Percentiles rank a stretch among this genome's conserved stretches.
Evolutionary conservation across 2,888 invertebrate species (phyloP).

Genomic region (Ganaspis brasiliensis): DNA sequence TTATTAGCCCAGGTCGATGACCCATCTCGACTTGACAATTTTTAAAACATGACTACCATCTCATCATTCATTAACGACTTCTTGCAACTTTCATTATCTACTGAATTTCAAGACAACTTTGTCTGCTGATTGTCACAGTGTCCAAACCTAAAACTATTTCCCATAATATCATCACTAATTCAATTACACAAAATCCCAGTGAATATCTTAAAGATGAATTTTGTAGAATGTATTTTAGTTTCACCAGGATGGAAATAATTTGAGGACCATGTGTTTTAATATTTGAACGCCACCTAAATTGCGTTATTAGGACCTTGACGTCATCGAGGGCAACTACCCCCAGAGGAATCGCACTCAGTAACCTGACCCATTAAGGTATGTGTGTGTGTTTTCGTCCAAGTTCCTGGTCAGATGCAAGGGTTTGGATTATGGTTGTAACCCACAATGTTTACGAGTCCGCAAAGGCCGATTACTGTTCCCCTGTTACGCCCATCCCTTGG

Average conservation of each 20-base stretch:
- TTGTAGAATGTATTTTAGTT: too few relatives aligned
- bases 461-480: constrained; percentile 74
- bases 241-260: too few relatives aligned
- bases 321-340: constrained; percentile 64
- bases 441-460: constrained; percentile 75
- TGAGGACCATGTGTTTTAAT: background rate
- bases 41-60: background rate
- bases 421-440: constrained; percentile 69
- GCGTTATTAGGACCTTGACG: constrained; percentile 64
- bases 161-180: background rate
- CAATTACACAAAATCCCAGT: background rate
- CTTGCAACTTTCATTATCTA: background rate
- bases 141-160: background rate
- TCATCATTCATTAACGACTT: background rate
- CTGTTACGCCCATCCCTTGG: constrained; percentile 43
- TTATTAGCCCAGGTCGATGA: background rate
- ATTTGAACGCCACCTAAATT: constrained; percentile 1
- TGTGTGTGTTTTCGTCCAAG: constrained; percentile 64
- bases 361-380: constrained; percentile 73
- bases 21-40: background rate
- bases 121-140: background rate
- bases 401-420: constrained; percentile 70
- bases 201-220: too few relatives aligned
- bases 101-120: background rate
- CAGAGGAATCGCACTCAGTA: constrained; percentile 66